Evolutionary conservation across 1,140 invertebrate genomes (phyloP), one percentile per base, ranked within the genome.

Genomic region (Zaprionus davidi): DNA sequence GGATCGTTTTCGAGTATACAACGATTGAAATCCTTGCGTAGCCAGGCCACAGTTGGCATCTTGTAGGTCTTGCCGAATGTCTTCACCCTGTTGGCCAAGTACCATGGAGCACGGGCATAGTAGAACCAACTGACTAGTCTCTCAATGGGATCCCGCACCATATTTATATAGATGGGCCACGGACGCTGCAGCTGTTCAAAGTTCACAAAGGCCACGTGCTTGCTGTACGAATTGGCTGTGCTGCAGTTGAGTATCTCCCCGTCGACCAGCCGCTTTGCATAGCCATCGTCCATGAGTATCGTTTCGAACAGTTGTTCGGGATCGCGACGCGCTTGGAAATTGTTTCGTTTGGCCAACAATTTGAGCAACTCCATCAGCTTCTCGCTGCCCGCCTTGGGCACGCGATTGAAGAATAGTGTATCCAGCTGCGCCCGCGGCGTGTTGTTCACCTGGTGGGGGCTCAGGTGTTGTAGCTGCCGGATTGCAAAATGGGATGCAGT

Each of bases 111-210:
- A 70, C 97, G 93, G 3, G 97, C 95, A 56, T 93, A 93, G 90
- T 98, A 98, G 93, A 98, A 98, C 96, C 97, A 97, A 3, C 97
- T 98, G 85, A 98, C 97, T 11, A 98, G 95, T 49, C 97, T 94
- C 92, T 98, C 97, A 11, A 98, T 95, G 0, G 97, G 97, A 93
- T 98, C 97, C 28, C 97, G 94, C 1, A 98, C 97, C 78, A 98
- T 92, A 93, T 98, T 98, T 51, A 98, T 95, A 93, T 98, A 98
- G 84, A 98, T 97, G 2, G 97, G 97, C 86, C 96, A 95, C 0
- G 96, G 95, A 58, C 96, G 93, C 36, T 96, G 94, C 84, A 95
- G 96, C 70, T 95, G 94, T 49, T 94, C 95, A 82, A 97, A 97
- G 92, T 97, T 96, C 31, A 96, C 95, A 91, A 96, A 97, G 90